phyloP scores from a whole-genome alignment of 1,140 invertebrate genomes.

The Diachasmimorpha longicaudata region DNA sequence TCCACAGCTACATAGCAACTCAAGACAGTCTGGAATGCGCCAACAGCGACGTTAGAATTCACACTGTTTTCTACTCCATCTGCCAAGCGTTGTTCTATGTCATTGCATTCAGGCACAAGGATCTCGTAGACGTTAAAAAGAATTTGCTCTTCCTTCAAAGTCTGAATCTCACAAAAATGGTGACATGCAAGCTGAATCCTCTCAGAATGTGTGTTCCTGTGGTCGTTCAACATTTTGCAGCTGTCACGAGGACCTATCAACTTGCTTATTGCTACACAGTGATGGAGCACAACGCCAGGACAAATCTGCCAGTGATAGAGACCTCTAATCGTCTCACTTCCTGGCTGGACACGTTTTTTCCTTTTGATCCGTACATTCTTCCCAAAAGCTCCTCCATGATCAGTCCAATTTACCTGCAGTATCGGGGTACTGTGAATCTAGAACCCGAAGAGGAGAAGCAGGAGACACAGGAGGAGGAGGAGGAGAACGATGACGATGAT shows the following conservation, averaged over 20 bases:
- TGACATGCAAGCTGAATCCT: conserved; percentile 86
- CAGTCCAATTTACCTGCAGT: conserved; percentile 55
- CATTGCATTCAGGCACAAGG: conserved; percentile 84
- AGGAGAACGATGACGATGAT: conserved; percentile 42
- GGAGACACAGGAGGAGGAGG: conserved; percentile 19
- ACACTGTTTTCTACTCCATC: conserved; percentile 86
- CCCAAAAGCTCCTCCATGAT: conserved; percentile 57
- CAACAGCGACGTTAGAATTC: conserved; percentile 68
- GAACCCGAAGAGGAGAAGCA: conserved; percentile 28
- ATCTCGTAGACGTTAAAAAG: conserved; percentile 77
- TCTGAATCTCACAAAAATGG: conserved; percentile 82
- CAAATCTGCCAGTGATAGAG: conserved; percentile 66
- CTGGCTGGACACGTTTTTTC: conserved; percentile 74
- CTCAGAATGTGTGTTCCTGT: conserved; percentile 77
- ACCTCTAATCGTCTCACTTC: conserved; percentile 58
- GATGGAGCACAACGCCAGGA: conserved; percentile 83
- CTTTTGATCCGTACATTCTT: conserved; percentile 82
- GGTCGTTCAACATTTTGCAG: conserved; percentile 84
- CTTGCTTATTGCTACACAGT: conserved; percentile 91
- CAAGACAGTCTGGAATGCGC: conserved; percentile 62
- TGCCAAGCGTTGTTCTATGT: conserved; percentile 92
- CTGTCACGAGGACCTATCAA: conserved; percentile 84
- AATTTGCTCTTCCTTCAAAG: conserved; percentile 78
- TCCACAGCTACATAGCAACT: conserved; percentile 75
- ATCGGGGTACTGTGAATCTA: conserved; percentile 46